phyloP scores from a whole-genome alignment of 2,888 invertebrate species.

The Ellobium chinense region DNA sequence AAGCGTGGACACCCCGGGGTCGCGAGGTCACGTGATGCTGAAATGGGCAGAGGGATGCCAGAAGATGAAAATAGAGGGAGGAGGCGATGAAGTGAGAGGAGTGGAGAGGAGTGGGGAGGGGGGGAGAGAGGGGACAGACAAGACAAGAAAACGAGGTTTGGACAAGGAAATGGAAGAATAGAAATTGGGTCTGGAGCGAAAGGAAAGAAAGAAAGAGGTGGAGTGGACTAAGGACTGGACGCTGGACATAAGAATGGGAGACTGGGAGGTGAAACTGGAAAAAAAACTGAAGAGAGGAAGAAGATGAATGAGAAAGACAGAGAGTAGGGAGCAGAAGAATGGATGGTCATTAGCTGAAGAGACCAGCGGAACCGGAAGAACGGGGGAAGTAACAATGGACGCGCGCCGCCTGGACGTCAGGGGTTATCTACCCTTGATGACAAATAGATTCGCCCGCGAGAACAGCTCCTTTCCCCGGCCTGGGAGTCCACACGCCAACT shows the following conservation, averaged over 20 bases:
- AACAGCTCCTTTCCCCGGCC: slow-evolving; percentile 15
- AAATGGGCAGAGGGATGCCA: neutral
- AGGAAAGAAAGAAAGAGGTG: neutral
- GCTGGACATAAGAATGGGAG: neutral
- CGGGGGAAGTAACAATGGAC: slow-evolving; percentile 38
- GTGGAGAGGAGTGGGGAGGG: neutral
- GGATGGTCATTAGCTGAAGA: slow-evolving; percentile 38
- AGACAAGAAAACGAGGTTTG: slow-evolving; percentile 3
- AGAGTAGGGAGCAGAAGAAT: slow-evolving; percentile 30
- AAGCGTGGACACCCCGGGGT: slow-evolving; percentile 7
- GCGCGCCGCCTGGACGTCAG: slow-evolving; percentile 38
- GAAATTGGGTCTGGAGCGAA: neutral
- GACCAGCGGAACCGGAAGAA: slow-evolving; percentile 43
- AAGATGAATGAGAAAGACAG: slow-evolving; percentile 30
- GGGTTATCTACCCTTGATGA: slow-evolving; percentile 43
- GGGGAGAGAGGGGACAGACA: neutral
- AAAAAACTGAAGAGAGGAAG: slow-evolving; percentile 30
- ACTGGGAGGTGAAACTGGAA: neutral
- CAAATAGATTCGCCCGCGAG: slow-evolving; percentile 33
- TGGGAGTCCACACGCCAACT: slow-evolving; percentile 10
- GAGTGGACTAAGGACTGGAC: neutral
- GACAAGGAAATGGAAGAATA: neutral
- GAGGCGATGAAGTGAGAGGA: neutral
- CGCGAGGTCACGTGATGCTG: neutral
- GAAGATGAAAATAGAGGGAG: neutral